phyloP scores from a whole-genome alignment of 2,888 invertebrate genomes.

The Spisula solida region DNA sequence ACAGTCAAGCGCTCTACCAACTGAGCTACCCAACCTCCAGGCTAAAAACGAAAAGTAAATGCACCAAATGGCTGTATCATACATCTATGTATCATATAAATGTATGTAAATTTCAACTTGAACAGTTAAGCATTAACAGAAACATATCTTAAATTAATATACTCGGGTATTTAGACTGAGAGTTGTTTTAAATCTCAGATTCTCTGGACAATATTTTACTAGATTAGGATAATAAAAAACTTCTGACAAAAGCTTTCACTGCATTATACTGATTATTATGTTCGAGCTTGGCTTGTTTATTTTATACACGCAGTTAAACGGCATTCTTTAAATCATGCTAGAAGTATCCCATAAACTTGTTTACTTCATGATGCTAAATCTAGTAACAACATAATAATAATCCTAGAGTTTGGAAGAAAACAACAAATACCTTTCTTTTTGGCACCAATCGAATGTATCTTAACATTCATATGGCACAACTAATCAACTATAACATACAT shows the following conservation, averaged over 20 bases:
- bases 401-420: not conserved
- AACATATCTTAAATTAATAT: too few relatives aligned
- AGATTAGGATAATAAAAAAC: not conserved
- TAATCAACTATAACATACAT: not conserved
- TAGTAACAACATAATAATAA: not conserved
- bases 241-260: not conserved
- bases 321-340: not conserved
- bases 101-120: too few relatives aligned
- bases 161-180: too few relatives aligned
- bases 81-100: too few relatives aligned
- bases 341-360: not conserved
- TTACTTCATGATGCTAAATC: not conserved
- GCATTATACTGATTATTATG: not conserved
- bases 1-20: too few relatives aligned
- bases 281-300: not conserved
- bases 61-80: too few relatives aligned
- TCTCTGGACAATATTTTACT: not conserved
- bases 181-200: too few relatives aligned
- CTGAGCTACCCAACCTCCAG: too few relatives aligned
- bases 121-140: too few relatives aligned
- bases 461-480: not conserved
- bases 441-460: not conserved
- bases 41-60: too few relatives aligned
- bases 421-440: slow-evolving; percentile 8
- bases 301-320: not conserved